Base-by-base conservation (phyloP, 2,113 vertebrate genomes). In the Narcine bancroftii region DNA sequence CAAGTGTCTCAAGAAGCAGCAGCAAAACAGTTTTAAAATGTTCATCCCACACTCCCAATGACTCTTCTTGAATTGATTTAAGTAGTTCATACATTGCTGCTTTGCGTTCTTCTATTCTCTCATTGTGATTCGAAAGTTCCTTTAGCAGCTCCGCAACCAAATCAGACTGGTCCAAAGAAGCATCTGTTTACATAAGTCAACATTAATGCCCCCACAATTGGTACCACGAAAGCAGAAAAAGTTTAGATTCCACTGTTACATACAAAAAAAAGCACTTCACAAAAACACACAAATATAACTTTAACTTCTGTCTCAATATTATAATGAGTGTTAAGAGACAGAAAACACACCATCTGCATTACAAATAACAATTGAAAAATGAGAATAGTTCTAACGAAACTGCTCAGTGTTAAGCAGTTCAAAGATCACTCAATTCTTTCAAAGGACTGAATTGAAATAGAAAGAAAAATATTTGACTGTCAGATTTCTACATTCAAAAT, bases 11-110 rank as follows among this genome's bases (percentile, higher is more conserved):
- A 85, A 99, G 97, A 93, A 99, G 95, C 77, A 99, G 94, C 92
- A 99, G 96, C 66, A 99, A 94, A 95, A 99, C 97, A 94, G 98
- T 99, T 96, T 99, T 99, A 95, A 99, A 99, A 93, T 99, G 98
- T 92, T 99, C 98, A 92, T 99, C 98, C 98, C 98, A 99, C 94
- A 99, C 97, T 94, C 97, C 97, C 2, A 98, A 97, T 24, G 97
- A 96, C 92, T 98, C 97, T 93, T 98, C 98, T 4, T 97, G 97
- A 92, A 98, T 98, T 92, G 98, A 95, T 93, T 97, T 97, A 95
- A 98, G 96, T 79, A 99, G 96, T 89, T 99, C 97, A 0, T 96
- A 97, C 24, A 99, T 95, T 15, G 98, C 98, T 5, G 96, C 95
- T 93, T 98, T 99, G 94, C 98, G 96, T 95, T 99, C 98, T 94